These are phyloP conservation scores for Atlantisia rogersi DNA, from an alignment of 2,113 vertebrate species.

Conservation along the genomic window DNA sequence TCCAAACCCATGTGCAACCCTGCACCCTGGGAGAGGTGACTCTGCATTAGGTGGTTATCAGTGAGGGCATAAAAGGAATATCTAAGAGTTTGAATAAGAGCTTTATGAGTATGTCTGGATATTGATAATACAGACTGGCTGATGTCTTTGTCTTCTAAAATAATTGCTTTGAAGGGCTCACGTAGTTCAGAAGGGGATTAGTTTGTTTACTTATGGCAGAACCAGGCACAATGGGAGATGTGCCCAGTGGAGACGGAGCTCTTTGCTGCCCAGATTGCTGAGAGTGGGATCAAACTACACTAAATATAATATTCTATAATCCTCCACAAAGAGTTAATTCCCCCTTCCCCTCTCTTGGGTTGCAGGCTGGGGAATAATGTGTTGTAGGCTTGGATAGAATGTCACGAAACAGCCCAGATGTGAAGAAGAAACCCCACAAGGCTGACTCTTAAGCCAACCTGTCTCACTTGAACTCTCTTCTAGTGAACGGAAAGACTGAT, in stretches of 20 bases:
- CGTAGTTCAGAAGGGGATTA: slow-evolving; percentile 2
- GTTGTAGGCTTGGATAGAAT: neutral
- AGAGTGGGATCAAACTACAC: neutral
- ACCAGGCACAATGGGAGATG: neutral
- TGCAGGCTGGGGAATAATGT: neutral
- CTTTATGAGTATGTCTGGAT: neutral
- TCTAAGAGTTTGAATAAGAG: neutral
- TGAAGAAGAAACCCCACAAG: neutral
- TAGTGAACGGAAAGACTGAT: neutral
- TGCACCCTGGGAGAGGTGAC: neutral
- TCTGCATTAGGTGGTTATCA: neutral
- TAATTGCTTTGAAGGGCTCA: neutral
- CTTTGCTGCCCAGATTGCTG: neutral
- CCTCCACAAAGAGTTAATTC: neutral
- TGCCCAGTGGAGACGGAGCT: neutral
- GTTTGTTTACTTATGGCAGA: neutral
- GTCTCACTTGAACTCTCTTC: neutral
- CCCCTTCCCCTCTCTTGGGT: neutral
- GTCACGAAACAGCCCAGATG: neutral
- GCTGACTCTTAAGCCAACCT: neutral
- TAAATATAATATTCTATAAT: neutral
- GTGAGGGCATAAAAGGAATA: fast-evolving
- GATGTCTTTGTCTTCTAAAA: neutral
- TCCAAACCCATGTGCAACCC: fast-evolving
- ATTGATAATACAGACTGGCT: neutral